A percentile compares a stretch with the other conserved stretches of the same genome.
These are phyloP conservation scores for Dysidea cf. avara DNA, from an alignment of 37 sponge, comb jelly and placozoan species.

Conservation along the genomic window DNA sequence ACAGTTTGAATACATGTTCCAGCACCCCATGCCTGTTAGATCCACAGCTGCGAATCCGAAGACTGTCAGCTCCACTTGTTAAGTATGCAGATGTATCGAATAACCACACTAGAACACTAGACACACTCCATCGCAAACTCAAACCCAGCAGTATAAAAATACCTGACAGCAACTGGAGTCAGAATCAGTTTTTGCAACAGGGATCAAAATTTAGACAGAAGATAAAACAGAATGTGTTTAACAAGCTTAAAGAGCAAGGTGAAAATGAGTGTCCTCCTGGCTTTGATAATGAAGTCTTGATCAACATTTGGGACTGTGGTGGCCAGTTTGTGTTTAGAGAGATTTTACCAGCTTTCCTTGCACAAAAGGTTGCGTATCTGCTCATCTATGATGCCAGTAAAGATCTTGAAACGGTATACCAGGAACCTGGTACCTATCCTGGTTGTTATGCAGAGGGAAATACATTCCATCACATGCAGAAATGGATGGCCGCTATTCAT, in stretches of 20 bases:
- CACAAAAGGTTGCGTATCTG: conserved; percentile 24
- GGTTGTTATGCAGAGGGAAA: too few species aligned
- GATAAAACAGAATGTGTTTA: neutral
- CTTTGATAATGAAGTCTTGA: neutral
- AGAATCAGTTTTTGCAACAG: neutral
- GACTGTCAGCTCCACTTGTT: too few species aligned
- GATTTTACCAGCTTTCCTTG: conserved; percentile 4
- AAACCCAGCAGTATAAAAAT: too few species aligned
- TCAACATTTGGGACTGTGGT: neutral
- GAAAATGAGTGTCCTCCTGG: neutral
- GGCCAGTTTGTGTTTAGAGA: conserved; percentile 5
- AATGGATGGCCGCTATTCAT: conserved; percentile 16
- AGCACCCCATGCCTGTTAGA: too few species aligned
- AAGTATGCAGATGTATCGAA: too few species aligned
- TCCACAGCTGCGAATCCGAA: too few species aligned
- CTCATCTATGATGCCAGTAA: conserved; percentile 42
- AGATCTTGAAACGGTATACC: conserved; percentile 3
- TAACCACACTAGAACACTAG: too few species aligned
- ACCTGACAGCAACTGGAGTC: too few species aligned
- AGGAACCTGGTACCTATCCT: too few species aligned
- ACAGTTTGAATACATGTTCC: too few species aligned
- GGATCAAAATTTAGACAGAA: neutral
- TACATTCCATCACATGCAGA: conserved; percentile 6
- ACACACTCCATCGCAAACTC: too few species aligned
- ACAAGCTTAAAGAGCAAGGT: neutral